Evolutionary conservation across 2,113 vertebrate species (phyloP), one percentile per base, ranked within the genome.

Genomic region (Platysteira castanea): DNA sequence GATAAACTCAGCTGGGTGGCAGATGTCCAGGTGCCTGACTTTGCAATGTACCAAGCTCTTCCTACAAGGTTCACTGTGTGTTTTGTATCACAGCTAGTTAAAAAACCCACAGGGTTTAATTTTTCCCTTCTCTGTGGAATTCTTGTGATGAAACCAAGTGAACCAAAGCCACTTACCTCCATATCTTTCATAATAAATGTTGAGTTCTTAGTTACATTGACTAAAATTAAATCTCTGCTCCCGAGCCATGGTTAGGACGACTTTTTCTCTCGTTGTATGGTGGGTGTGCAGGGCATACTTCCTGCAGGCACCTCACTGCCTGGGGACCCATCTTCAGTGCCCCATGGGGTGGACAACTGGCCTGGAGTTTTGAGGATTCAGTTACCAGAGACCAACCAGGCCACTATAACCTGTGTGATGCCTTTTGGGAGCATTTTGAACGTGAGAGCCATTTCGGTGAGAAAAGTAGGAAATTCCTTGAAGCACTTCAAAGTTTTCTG

Each of bases 241-340:
- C 61, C 15, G 28, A 78, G 13, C 19, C 0, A 2, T 28, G 22
- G 19, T 37, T 63, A 35, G 0, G 2, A 53, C 0, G 0, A 47
- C 21, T 89, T 87, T 87, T 81, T 56, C 26, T 76, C 28, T 50
- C 1, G 1, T 39, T 67, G 26, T 49, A 35, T 0, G 0, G 13
- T 6, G 2, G 4, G 7, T 23, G 26, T 26, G 20, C 21, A 42
- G n/a, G 65, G 17, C 13, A 56, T 15, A 37, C 41, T 42, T 84
- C 60, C 41, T 1, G 3, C 13, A 6, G n/a, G 12, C 50, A 59
- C 16, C 30, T 84, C 23, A 35, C 13, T 64, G 52, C 27, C 31
- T 60, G 13, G 27, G 15, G 13, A 69, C 30, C 10, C 19, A 54
- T 13, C 33, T 71, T 49, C 64, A 41, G 47, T 37, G n/a, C 10